Evolutionary conservation across 2,113 vertebrate genomes (phyloP).

Genomic region (Periophthalmus modestus): DNA sequence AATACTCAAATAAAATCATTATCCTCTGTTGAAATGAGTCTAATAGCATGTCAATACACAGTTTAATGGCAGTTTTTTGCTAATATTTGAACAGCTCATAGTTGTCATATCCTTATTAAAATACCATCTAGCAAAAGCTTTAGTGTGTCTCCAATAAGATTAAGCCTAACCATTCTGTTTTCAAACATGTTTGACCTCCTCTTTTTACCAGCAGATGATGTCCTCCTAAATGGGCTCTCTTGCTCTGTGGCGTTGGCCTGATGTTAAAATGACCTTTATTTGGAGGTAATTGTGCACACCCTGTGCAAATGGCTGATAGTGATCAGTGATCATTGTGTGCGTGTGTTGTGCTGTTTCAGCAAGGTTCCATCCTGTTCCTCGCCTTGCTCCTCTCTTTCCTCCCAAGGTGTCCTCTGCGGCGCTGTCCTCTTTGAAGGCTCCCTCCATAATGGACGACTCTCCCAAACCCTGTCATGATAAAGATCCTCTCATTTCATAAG

Average conservation of each 20-base stretch:
- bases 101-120: background rate
- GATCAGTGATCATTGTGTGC: constrained; percentile 73
- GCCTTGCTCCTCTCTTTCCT: constrained; percentile 89
- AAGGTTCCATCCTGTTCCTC: constrained; percentile 90
- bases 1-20: background rate
- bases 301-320: constrained; percentile 91
- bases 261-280: constrained; percentile 90
- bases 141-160: background rate
- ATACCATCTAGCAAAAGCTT: background rate
- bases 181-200: background rate
- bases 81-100: background rate
- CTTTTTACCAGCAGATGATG: background rate
- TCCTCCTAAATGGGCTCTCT: constrained; percentile 2
- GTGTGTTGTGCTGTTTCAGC: constrained; percentile 94
- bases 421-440: constrained; percentile 89
- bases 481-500: constrained; percentile 97
- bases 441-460: constrained; percentile 78
- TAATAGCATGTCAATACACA: background rate
- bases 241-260: constrained; percentile 43
- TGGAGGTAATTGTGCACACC: constrained; percentile 85
- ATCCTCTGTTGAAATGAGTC: background rate
- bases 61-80: too few species aligned
- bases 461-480: constrained; percentile 91
- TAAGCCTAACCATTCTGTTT: background rate
- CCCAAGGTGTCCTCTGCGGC: constrained; percentile 86